Evolutionary conservation across 2,113 vertebrate species (phyloP).

Genomic region (Noturus placidus): DNA sequence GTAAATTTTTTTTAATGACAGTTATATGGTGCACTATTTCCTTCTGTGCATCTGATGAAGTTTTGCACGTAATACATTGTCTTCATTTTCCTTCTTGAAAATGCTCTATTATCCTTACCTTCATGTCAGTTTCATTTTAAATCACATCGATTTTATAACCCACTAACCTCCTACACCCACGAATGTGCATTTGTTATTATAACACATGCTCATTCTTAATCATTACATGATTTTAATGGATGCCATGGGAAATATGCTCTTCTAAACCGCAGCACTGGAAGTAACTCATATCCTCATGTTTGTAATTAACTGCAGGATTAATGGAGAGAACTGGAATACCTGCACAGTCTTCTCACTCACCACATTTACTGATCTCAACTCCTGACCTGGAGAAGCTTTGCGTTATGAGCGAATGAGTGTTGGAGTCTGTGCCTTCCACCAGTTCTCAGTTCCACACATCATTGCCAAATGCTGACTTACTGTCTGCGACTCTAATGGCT

Average conservation of each 20-base stretch:
- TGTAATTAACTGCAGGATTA: slow-evolving; percentile 36
- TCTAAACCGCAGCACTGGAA: background rate
- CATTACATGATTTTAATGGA: slow-evolving; percentile 30
- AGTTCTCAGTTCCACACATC: slow-evolving; percentile 3
- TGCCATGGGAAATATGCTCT: slow-evolving; percentile 2
- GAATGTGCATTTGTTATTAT: background rate
- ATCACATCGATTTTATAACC: background rate
- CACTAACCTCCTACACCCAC: background rate
- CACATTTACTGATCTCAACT: background rate
- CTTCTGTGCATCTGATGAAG: background rate
- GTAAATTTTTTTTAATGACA: background rate
- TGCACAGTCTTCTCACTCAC: slow-evolving; percentile 26
- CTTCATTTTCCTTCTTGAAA: background rate
- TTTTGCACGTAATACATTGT: too few relatives aligned
- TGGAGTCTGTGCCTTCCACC: slow-evolving; percentile 12
- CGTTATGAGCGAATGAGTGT: slow-evolving; percentile 28
- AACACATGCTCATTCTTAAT: slow-evolving; percentile 36
- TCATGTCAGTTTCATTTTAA: background rate
- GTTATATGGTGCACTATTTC: background rate
- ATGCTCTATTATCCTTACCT: background rate
- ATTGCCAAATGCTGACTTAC: slow-evolving; percentile 51
- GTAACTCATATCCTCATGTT: slow-evolving; percentile 31
- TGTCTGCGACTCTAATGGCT: slow-evolving; percentile 43
- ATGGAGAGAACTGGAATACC: slow-evolving; percentile 34
- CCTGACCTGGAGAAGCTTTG: slow-evolving; percentile 21